A percentile compares a stretch with the other conserved stretches of the same genome.
These are phyloP conservation scores for Diorhabda carinulata DNA, from an alignment of 1,140 invertebrate genomes.

Conservation along the genomic window DNA sequence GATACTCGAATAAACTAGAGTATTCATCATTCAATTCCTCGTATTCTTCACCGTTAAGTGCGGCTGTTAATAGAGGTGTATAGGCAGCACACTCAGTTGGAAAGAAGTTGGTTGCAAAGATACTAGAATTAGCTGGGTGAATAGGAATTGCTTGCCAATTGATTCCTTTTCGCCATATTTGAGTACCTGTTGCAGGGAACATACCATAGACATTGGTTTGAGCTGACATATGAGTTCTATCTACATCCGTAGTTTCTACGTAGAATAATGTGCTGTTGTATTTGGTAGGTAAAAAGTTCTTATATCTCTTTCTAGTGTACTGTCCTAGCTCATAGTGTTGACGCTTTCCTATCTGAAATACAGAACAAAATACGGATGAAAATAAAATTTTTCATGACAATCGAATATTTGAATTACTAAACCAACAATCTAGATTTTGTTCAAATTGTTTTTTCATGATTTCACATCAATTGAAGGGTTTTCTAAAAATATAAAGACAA, in stretches of 20 bases:
- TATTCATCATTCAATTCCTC: background rate
- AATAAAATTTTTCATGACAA: too few species aligned
- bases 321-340: conserved; percentile 59
- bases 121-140: conserved; percentile 4
- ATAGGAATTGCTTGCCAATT: conserved; percentile 55
- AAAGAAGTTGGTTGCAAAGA: background rate
- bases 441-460: too few species aligned
- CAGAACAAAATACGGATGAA: background rate
- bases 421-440: too few species aligned
- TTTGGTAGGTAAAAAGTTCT: conserved; percentile 53
- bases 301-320: conserved; percentile 58
- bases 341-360: conserved; percentile 56
- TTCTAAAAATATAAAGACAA: too few species aligned
- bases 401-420: too few species aligned
- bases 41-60: background rate
- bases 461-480: too few species aligned
- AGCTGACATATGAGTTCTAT: conserved; percentile 56
- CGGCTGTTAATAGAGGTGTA: background rate
- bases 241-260: conserved; percentile 41
- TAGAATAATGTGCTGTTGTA: conserved; percentile 51
- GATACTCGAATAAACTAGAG: background rate
- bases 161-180: conserved; percentile 51
- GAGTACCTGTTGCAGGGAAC: conserved; percentile 49
- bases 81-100: background rate
- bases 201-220: conserved; percentile 52